These are phyloP conservation scores for Drosophila anceps DNA, from an alignment of 2,888 invertebrate species.

Conservation along the genomic window DNA sequence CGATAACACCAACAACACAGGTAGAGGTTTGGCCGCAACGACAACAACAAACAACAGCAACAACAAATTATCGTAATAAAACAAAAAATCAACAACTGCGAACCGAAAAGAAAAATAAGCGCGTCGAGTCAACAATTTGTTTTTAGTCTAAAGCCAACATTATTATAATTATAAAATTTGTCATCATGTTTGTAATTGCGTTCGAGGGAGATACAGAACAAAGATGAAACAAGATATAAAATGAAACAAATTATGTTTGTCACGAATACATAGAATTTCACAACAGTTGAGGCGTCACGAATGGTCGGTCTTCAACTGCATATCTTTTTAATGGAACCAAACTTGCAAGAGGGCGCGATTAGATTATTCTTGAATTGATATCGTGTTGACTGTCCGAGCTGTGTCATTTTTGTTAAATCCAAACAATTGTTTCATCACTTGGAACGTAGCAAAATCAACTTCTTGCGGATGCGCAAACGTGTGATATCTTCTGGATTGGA, in stretches of 20 bases:
- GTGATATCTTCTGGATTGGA: too few relatives aligned
- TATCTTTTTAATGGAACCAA: neutral
- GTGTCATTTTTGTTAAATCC: too few relatives aligned
- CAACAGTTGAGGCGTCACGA: slow-evolving; percentile 2
- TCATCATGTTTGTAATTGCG: slow-evolving; percentile 43
- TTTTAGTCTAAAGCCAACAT: slow-evolving; percentile 26
- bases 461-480: too few relatives aligned
- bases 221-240: slow-evolving; percentile 5
- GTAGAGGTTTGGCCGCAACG: slow-evolving; percentile 6
- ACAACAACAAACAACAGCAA: slow-evolving; percentile 34
- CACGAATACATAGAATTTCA: slow-evolving; percentile 13
- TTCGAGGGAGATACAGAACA: slow-evolving; percentile 9
- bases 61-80: slow-evolving; percentile 72
- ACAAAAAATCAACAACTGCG: slow-evolving; percentile 42
- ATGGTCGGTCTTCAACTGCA: neutral
- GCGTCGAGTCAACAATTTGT: slow-evolving; percentile 51
- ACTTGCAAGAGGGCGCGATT: neutral
- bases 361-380: neutral
- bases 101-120: slow-evolving; percentile 26
- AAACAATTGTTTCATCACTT: too few relatives aligned
- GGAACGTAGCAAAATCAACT: too few relatives aligned
- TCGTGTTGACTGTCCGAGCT: neutral
- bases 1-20: slow-evolving; percentile 14
- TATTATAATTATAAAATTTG: slow-evolving; percentile 34
- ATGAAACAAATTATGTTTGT: slow-evolving; percentile 18